Evolutionary conservation across 2,888 invertebrate genomes (phyloP), one percentile per base, ranked within the genome.

Genomic region (Brachyptera risi): DNA sequence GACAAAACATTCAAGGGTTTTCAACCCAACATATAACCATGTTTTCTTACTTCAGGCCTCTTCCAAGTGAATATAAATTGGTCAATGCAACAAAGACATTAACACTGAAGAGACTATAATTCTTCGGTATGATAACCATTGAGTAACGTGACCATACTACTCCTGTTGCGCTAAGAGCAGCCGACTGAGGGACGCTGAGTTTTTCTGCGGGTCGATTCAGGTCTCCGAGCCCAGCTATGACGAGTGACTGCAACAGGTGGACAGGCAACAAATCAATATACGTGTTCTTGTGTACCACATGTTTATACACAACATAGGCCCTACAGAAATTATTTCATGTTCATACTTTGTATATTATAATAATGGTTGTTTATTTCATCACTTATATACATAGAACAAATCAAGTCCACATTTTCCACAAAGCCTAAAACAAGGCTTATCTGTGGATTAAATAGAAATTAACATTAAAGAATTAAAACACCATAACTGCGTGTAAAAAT

Each of bases 101-200:
- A 5, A 99, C 99, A 68, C 92, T 88, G 73, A 97, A 95, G 5
- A 99, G 80, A 69, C 89, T 88, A 76, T 89, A 96, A 76, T 99
- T 99, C 78, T 94, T 96, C 0, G 99, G 99, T 69, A 88, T 93
- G 71, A 99, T 98, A 23, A 96, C 96, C 65, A 98, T 77, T 0
- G 98, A 97, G 74, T 98, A 87, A 65, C 98, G 84, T 9, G 96
- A 92, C 98, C 98, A 99, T 69, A 99, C 90, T 24, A 90, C 69
- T 26, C 96, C 96, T 17, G 97, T 97, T 2, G 90, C 86, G 17
- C 90, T 88, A 59, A 97, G 79, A 9, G 96, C 90, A 17, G 78
- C 77, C 23, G 91, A 89, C 77, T 96, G 96, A 44, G 86, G 78
- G 42, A 91, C 69, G 69, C 96, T 96, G 62, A 99, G 79, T 72